Evolutionary conservation across 2,888 invertebrate species (phyloP).

Genomic region (Neoascia interrupta): DNA sequence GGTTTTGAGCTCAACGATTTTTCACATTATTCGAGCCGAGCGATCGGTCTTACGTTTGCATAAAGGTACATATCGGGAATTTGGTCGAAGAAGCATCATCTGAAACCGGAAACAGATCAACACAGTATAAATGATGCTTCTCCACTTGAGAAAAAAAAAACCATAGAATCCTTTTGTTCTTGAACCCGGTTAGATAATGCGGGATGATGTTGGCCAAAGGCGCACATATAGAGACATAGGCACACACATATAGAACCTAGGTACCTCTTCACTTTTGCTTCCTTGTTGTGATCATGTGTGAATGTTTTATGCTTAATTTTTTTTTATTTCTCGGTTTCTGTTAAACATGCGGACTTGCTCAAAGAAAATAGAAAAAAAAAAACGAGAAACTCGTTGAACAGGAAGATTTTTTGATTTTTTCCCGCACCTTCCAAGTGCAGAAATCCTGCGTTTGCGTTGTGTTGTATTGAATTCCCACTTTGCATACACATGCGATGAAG

Average conservation of each 20-base stretch:
- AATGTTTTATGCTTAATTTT: conserved; percentile 23
- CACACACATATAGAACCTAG: no score
- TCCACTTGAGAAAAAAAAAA: background rate
- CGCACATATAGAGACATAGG: no score
- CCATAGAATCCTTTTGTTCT: conserved; percentile 60
- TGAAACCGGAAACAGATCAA: conserved; percentile 62
- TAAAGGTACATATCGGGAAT: conserved; percentile 13
- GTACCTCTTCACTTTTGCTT: conserved; percentile 40
- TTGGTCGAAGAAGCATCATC: no score
- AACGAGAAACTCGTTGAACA: conserved; percentile 57
- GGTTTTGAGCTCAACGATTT: conserved; percentile 31
- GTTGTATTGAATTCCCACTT: conserved; percentile 50
- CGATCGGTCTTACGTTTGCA: conserved; percentile 7
- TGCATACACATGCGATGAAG: conserved; percentile 28
- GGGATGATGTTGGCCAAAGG: conserved; percentile 60
- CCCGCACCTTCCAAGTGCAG: conserved; percentile 39
- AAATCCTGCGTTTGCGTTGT: background rate
- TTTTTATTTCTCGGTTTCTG: conserved; percentile 3
- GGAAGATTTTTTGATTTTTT: conserved; percentile 50
- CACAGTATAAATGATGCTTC: conserved; percentile 7
- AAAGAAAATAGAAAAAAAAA: background rate
- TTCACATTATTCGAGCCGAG: conserved; percentile 17
- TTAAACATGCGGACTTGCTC: no score
- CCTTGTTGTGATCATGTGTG: conserved; percentile 50
- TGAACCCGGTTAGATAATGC: conserved; percentile 66